These are phyloP conservation scores for Trematocara unimaculatum DNA, from an alignment of 2,113 vertebrate species.

Conservation along the genomic window DNA sequence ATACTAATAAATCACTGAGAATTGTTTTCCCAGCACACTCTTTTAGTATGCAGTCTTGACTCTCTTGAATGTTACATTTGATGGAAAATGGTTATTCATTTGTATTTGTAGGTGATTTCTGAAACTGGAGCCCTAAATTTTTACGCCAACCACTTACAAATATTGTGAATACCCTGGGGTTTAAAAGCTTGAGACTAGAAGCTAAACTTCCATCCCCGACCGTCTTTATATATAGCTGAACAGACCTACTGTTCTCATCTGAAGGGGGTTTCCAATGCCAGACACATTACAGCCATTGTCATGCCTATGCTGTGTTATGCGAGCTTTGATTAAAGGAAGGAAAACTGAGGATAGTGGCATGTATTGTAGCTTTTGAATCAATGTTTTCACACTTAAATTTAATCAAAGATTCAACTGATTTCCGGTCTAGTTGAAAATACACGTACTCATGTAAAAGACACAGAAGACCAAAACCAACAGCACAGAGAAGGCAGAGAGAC, in stretches of 20 bases:
- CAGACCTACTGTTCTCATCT: background rate
- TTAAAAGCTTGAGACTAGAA: background rate
- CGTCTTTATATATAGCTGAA: background rate
- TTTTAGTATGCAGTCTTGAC: background rate
- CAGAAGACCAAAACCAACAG: background rate
- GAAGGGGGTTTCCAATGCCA: background rate
- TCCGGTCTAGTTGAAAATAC: background rate
- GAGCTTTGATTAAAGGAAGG: background rate
- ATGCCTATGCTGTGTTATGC: background rate
- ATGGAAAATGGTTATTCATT: background rate
- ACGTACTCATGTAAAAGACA: background rate
- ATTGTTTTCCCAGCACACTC: background rate
- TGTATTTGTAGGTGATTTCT: background rate
- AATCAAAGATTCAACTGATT: background rate
- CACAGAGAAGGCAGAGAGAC: background rate
- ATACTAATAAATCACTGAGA: background rate
- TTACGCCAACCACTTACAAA: background rate
- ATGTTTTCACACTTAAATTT: background rate
- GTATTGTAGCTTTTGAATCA: background rate
- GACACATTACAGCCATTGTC: background rate
- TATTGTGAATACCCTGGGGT: background rate
- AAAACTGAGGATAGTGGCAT: no score
- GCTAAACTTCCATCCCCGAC: background rate
- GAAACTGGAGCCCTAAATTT: background rate
- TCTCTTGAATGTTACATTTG: background rate